Base-by-base conservation (phyloP, 2,113 vertebrate genomes). In the Sarotherodon lohbergeri region DNA sequence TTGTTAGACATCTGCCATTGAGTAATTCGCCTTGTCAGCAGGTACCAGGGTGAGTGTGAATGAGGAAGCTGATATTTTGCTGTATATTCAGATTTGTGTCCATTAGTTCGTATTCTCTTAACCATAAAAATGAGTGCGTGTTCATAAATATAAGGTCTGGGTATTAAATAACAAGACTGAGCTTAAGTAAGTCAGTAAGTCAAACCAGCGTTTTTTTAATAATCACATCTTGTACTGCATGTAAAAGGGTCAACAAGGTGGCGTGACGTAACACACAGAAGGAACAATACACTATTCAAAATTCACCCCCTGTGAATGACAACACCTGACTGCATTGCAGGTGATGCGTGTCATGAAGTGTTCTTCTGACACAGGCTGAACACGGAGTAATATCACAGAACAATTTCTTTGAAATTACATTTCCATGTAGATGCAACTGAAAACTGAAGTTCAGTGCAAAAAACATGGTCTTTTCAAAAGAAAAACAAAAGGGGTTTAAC, bases 221-320 rank as follows among this genome's bases (percentile, higher is more conserved):
- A 78, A 32, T 12, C 71, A 50, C 43, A 32, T 50, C 24, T 3
- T 4, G 27, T 59, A 66, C 16, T 83, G 54, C 36, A 57, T 61
- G 54, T 55, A 7, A 32, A 66, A n/a, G 57, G 90, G 88, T 84
- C 90, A 90, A 68, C 78, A 79, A 24, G 83, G 56, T 73, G 50
- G 63, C 19, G 19, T 14, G 43, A 43, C 17, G 61, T 36, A 48
- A 54, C 4, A 10, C 57, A 50, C 22, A 8, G 3, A 73, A 48
- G 68, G 57, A 81, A 57, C 59, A 85, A 41, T 61, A 32, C 11
- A 39, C 89, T 57, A 89, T 87, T 88, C 79, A 73, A 50, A 78
- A 83, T 46, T n/a, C 41, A 16, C 85, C 87, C 87, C 84, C 86
- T 90, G 86, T 32, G 17, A 66, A 76, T 80, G 48, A 80, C 55